Evolutionary conservation across 2,797 vertebrate species (phyloP).

Genomic region (Pipistrellus pipistrellus): DNA sequence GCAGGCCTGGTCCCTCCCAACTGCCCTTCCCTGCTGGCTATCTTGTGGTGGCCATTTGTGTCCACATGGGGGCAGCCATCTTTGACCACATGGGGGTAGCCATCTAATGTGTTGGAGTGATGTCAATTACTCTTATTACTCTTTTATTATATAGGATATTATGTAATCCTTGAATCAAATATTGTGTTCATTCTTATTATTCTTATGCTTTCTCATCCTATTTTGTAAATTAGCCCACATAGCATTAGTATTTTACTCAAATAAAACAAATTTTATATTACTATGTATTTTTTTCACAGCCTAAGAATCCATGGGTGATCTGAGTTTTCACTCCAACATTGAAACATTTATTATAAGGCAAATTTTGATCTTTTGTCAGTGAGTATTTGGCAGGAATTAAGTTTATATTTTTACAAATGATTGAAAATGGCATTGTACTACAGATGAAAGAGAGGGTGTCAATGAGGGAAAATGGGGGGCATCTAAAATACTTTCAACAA

Average conservation of each 20-base stretch:
- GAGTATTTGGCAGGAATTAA: constrained; percentile 38
- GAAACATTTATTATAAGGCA: background rate
- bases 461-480: too few relatives aligned
- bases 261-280: constrained; percentile 29
- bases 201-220: background rate
- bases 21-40: too few relatives aligned
- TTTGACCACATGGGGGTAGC: too few relatives aligned
- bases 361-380: background rate
- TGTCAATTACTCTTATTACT: too few relatives aligned
- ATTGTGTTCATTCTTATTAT: background rate
- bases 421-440: constrained; percentile 16
- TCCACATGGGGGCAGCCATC: too few relatives aligned
- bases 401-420: constrained; percentile 33
- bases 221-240: constrained; percentile 31
- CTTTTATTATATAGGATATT: background rate
- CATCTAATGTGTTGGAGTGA: too few relatives aligned
- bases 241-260: constrained; percentile 2
- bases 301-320: background rate
- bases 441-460: background rate
- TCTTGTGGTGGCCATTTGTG: too few relatives aligned
- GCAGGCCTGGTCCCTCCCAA: too few relatives aligned
- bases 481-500: too few relatives aligned
- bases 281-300: constrained; percentile 39
- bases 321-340: constrained; percentile 37
- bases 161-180: background rate